These are phyloP conservation scores for Drosophila kurseongensis DNA, from an alignment of 1,140 invertebrate species.

Conservation along the genomic window DNA sequence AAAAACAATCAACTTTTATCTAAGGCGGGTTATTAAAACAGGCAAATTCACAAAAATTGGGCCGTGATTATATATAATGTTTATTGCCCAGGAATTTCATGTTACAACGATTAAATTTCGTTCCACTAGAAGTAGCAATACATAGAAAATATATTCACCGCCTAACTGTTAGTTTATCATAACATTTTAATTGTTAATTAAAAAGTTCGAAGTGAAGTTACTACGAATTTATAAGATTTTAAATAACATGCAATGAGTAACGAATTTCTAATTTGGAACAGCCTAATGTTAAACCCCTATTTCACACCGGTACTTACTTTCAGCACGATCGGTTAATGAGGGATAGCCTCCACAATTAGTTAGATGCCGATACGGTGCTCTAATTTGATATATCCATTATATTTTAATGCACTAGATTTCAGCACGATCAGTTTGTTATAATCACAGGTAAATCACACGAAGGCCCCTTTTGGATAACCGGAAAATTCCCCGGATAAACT, in stretches of 20 bases:
- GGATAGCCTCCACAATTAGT: neutral
- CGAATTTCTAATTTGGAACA: neutral
- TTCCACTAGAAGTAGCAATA: neutral
- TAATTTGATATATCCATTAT: neutral
- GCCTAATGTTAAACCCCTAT: neutral
- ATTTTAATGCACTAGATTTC: neutral
- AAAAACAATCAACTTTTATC: neutral
- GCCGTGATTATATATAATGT: neutral
- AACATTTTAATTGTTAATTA: neutral
- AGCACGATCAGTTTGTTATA: conserved; percentile 1
- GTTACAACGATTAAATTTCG: neutral
- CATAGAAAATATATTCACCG: neutral
- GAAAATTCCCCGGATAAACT: conserved; percentile 6
- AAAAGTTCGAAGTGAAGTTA: too few relatives aligned
- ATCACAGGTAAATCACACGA: neutral
- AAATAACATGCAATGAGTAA: neutral
- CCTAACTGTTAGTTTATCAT: neutral
- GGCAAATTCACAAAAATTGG: conserved; percentile 4
- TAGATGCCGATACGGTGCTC: conserved; percentile 5
- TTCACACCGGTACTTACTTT: neutral
- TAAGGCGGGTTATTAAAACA: conserved; percentile 1
- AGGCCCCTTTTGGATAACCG: neutral
- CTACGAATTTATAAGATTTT: neutral
- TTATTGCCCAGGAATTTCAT: neutral
- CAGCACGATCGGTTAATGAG: neutral